phyloP scores from a whole-genome alignment of 2,113 vertebrate genomes.

The Zosterops borbonicus region DNA sequence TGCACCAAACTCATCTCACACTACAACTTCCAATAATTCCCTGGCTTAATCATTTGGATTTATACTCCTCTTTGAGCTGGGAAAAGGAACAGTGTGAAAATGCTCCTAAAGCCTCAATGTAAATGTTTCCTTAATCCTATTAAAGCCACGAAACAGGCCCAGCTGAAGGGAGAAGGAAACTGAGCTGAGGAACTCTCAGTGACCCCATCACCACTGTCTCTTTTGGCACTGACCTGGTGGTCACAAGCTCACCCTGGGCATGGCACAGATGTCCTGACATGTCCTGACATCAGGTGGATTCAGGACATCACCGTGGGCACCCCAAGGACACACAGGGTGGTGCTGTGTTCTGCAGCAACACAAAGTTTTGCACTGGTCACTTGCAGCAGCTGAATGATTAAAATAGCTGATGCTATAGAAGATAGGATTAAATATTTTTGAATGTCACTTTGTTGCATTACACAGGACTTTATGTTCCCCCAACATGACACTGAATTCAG shows the following conservation, averaged over 20 bases:
- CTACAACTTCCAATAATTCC: constrained; percentile 39
- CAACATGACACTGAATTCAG: not conserved
- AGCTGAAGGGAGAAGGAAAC: constrained; percentile 61
- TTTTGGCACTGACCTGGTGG: constrained; percentile 5
- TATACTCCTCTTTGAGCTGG: constrained; percentile 49
- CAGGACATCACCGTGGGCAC: not conserved
- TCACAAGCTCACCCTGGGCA: constrained; percentile 17
- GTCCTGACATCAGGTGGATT: not conserved
- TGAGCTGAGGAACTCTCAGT: constrained; percentile 45
- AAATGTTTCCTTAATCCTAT: constrained; percentile 70
- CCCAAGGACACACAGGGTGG: not conserved
- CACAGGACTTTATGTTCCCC: not conserved
- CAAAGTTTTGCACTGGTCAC: not conserved
- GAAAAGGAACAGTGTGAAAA: constrained; percentile 57
- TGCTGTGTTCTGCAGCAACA: too few species aligned
- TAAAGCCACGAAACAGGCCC: constrained; percentile 61
- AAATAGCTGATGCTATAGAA: not conserved
- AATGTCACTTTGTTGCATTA: not conserved
- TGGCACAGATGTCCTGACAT: not conserved
- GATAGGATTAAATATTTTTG: not conserved
- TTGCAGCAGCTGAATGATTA: not conserved
- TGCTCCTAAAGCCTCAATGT: constrained; percentile 54
- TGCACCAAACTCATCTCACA: constrained; percentile 44
- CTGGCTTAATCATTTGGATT: constrained; percentile 41
- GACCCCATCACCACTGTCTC: constrained; percentile 9